A percentile compares a stretch with the other conserved stretches of the same genome.
Conservation (phyloP, 2,888 invertebrate species). For the Folsomia manolachei region DNA sequence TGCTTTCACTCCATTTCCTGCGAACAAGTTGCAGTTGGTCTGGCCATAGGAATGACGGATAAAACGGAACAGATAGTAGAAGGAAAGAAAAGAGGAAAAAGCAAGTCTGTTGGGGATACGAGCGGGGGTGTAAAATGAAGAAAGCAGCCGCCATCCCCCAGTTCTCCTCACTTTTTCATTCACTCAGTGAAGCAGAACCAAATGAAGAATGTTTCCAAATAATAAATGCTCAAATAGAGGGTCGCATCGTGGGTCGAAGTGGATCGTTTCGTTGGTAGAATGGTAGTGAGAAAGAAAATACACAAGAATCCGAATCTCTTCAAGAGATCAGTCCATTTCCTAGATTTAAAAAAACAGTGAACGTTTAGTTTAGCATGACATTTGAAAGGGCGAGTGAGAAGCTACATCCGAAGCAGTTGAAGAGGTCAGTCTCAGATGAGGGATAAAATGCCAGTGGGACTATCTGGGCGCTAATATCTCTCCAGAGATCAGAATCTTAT, state of each 20-base stretch:
- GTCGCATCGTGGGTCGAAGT: not conserved
- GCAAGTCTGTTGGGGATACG: constrained; percentile 27
- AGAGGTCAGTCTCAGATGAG: not conserved
- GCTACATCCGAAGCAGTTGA: not conserved
- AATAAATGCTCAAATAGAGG: constrained; percentile 15
- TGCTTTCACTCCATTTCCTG: constrained; percentile 25
- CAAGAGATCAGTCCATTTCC: not conserved
- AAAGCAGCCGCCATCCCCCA: constrained; percentile 6
- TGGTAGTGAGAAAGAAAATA: not conserved
- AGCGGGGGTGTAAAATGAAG: constrained; percentile 21
- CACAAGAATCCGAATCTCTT: not conserved
- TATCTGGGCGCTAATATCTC: constrained; percentile 28
- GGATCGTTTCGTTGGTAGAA: too few relatives aligned
- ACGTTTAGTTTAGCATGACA: not conserved
- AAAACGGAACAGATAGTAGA: constrained; percentile 20
- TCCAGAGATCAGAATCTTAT: constrained; percentile 31
- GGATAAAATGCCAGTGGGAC: not conserved
- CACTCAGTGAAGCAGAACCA: constrained; percentile 13
- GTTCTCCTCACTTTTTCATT: constrained; percentile 7
- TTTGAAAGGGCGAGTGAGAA: not conserved
- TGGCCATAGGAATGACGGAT: constrained; percentile 15
- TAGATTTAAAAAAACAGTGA: not conserved
- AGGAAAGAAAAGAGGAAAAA: too few relatives aligned
- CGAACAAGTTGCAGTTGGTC: too few relatives aligned
- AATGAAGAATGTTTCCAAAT: constrained; percentile 10